These are phyloP conservation scores for Clunio marinus DNA, from an alignment of 2,888 invertebrate genomes.

Conservation along the genomic window DNA sequence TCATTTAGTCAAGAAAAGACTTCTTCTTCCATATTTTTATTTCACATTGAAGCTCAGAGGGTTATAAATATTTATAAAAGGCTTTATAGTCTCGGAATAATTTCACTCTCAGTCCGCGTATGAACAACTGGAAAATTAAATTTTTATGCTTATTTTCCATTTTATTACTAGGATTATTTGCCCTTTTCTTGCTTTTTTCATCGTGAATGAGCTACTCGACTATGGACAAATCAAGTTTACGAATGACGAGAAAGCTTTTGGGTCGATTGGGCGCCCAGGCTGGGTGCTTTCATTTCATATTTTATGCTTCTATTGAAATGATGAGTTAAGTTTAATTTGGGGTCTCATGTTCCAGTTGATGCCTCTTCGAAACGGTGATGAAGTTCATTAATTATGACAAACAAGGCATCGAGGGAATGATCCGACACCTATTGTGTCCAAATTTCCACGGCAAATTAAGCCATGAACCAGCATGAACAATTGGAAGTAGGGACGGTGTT, in stretches of 20 bases:
- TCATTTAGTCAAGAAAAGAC: too few species aligned
- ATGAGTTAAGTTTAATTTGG: background rate
- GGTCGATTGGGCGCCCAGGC: background rate
- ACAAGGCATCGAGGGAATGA: slow-evolving; percentile 26
- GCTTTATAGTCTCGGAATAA: slow-evolving; percentile 12
- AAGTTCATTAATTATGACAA: slow-evolving; percentile 39
- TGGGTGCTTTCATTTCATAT: background rate
- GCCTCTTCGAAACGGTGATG: background rate
- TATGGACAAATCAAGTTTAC: background rate
- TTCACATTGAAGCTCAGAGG: background rate
- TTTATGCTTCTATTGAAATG: slow-evolving; percentile 3
- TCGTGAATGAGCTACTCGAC: slow-evolving; percentile 12
- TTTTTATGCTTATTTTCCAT: slow-evolving; percentile 29
- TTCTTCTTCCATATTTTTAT: too few species aligned
- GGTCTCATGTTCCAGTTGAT: too few species aligned
- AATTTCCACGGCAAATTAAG: slow-evolving; percentile 36
- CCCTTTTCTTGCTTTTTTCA: slow-evolving; percentile 7
- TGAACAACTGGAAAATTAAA: slow-evolving; percentile 22
- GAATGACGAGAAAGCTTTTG: background rate
- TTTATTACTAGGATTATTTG: slow-evolving; percentile 16
- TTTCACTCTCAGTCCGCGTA: background rate
- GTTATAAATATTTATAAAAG: slow-evolving; percentile 27
- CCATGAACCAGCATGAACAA: slow-evolving; percentile 35
- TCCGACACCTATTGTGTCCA: slow-evolving; percentile 35
- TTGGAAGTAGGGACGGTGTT: slow-evolving; percentile 37